Conservation (phyloP, 2,113 vertebrate genomes). For the Microcebus lehilahytsara region DNA sequence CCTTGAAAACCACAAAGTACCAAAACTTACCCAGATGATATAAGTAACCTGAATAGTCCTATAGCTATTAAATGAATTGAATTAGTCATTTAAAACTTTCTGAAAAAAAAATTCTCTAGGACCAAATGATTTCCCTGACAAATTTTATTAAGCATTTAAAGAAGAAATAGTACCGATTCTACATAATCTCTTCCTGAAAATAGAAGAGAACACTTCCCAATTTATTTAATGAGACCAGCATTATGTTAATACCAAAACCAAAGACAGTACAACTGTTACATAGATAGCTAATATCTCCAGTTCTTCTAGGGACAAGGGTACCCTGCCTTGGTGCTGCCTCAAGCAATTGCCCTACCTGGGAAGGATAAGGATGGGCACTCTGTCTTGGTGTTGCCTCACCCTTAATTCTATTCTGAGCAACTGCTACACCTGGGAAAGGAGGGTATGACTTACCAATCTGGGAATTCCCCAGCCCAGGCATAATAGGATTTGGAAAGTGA, state of each 20-base stretch:
- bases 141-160: background rate
- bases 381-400: no score
- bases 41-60: background rate
- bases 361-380: no score
- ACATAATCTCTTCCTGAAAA: background rate
- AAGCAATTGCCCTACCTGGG: no score
- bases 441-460: no score
- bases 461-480: no score
- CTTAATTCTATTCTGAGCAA: no score
- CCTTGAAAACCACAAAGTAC: background rate
- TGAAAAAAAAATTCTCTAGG: background rate
- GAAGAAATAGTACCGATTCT: background rate
- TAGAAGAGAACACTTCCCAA: background rate
- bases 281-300: no score
- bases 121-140: background rate
- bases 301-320: no score
- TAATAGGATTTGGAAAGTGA: no score
- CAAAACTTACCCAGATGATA: background rate
- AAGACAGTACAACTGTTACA: background rate
- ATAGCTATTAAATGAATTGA: background rate
- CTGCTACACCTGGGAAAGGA: no score
- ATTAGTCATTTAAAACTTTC: background rate
- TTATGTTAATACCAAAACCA: background rate
- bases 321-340: no score
- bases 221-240: background rate